Base-by-base conservation (phyloP, 2,888 invertebrate species). In the Napeogenes sylphis region DNA sequence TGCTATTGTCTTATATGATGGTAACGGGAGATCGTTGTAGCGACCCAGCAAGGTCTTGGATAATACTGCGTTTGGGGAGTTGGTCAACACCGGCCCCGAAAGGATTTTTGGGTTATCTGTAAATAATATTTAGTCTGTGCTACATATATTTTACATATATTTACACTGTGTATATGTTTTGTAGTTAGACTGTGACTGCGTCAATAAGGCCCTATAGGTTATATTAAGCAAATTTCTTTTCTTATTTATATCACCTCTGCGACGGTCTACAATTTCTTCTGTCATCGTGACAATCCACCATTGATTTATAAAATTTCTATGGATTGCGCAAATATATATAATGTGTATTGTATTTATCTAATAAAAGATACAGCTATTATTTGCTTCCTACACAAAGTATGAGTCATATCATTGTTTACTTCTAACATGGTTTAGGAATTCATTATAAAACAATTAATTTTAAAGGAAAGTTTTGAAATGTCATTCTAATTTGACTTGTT, bases 51-150 rank as follows among this genome's bases (percentile, higher is more conserved):
- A 91, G 55, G 92, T 92, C 87, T 96, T 97, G 74, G 96, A 94
- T 62, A 96, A 89, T 70, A 93, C 94, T 72, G 96, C 96, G 84
- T 96, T 97, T 47, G 96, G 96, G 71, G 96, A 96, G 79, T 95
- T 91, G 65, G 91, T 91, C 70, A 91, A 72, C 65, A 90, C 90
- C 46, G 85, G 88, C 30, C 90, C 90, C 63, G 90, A 90, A 63
- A 90, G 66, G 64, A 90, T 90, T 74, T 90, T 90, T 65, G 90
- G 90, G 75, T 90, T 90, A 75, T 90, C 90, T 90, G 81, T 67
- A 60, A 67, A 68, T 47, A 53, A 58, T 51, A 46, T 13, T 58
- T 33, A 46, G 46, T 38, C 38, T 30, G 12, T 51, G 14, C 0
- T 51, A 14, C 45, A 14, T 42, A 21, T 21, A 21, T 21, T 21